A percentile compares a stretch with the other conserved stretches of the same genome.
phyloP scores from a whole-genome alignment of 2,888 invertebrate species.

The Caenorhabditis sulstoni region DNA sequence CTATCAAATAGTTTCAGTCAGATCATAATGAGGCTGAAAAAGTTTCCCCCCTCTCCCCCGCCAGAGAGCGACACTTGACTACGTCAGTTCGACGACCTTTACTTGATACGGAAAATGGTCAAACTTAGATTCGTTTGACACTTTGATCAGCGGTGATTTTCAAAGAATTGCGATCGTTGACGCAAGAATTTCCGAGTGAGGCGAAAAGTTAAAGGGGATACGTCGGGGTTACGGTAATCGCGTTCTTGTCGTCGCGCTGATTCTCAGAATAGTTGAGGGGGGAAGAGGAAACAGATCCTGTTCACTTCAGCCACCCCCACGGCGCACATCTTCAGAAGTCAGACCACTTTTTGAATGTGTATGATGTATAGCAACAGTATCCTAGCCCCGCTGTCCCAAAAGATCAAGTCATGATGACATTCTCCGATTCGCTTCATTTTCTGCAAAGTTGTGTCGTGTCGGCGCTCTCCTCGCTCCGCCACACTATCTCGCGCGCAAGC shows the following conservation, averaged over 20 bases:
- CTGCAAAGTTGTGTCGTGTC: conserved; percentile 39
- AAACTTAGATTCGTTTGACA: too few species aligned
- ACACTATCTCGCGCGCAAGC: not conserved
- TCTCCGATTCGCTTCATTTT: conserved; percentile 28
- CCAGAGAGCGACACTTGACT: not conserved
- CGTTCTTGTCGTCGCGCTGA: too few species aligned
- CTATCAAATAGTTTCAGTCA: not conserved
- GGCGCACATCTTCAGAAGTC: too few species aligned
- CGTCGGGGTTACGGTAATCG: too few species aligned
- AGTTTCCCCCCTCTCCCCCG: not conserved
- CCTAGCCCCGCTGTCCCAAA: conserved; percentile 18
- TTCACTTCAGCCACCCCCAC: too few species aligned
- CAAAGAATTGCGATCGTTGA: conserved; percentile 6
- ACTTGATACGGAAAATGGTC: too few species aligned
- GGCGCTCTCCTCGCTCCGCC: conserved; percentile 18
- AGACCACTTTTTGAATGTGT: conserved; percentile 8
- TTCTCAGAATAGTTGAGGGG: too few species aligned
- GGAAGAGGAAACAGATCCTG: too few species aligned
- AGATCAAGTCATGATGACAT: conserved; percentile 31
- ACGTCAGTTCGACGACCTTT: not conserved
- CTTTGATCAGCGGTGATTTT: conserved; percentile 11
- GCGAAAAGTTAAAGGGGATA: too few species aligned
- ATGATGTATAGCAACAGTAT: too few species aligned
- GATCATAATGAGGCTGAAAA: too few species aligned
- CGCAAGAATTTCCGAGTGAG: not conserved